Evolutionary conservation across 2,888 invertebrate species (phyloP), one percentile per base, ranked within the genome.

Genomic region (Stenodema calcarata): DNA sequence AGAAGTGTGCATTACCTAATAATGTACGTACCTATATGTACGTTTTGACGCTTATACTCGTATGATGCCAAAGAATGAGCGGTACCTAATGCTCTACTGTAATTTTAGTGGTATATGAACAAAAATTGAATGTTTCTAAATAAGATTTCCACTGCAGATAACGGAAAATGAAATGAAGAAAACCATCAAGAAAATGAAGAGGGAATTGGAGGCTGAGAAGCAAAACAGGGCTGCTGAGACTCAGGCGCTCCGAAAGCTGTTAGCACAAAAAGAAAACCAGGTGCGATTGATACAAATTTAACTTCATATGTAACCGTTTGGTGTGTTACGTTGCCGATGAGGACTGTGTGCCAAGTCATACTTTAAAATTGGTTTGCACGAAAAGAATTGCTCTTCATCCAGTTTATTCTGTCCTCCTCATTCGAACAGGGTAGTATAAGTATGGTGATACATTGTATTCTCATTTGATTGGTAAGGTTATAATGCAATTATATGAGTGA

Each of bases 181-280:
- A 16, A 54, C 28, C 18, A 54, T 80, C 30, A 80, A 23, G 12
- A 80, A 54, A 54, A 27, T 80, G 16, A 80, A 54, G 54, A 16
- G n/a, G 28, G 80, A 80, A 16, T 28, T 80, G 54, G 54, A 54
- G 0, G n/a, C n/a, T 54, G 80, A 80, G 30, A 80, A 28, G 27
- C 27, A n/a, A 50, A 80, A 35, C 27, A 27, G 80, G 9, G 54
- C 30, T 0, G 27, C 28, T 14, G 80, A 80, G 18, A 30, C 54
- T 47, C 14, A 54, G 23, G 54, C 54, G 16, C 30, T 80, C 4
- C 14, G 35, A 16, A 27, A 50, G 80, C 42, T 80, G 54, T 42
- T 80, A 16, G 16, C 54, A 7, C 80, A 80, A 80, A 80, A 80
- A 80, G 41, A 80, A 54, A 47, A 54, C 7, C 80, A 80, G 54